These are phyloP conservation scores for Trididemnum nubilum DNA, from an alignment of 23 tunicate genomes.

Conservation along the genomic window DNA sequence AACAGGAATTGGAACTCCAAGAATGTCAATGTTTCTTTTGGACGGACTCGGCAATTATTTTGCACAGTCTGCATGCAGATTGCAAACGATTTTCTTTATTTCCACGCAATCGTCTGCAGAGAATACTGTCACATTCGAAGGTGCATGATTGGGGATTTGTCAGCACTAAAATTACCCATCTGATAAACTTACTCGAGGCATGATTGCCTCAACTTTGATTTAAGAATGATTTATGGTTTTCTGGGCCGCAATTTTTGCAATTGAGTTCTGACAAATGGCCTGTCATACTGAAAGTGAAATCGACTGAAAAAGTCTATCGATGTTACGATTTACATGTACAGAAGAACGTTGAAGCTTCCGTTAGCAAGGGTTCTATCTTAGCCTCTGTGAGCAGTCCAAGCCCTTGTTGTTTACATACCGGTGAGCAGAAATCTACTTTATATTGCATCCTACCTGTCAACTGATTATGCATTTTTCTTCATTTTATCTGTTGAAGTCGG, in stretches of 20 bases:
- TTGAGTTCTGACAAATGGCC: slow-evolving; percentile 13
- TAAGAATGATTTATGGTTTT: not conserved
- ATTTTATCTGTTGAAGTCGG: not conserved
- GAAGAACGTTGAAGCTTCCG: no score
- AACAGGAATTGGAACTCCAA: not conserved
- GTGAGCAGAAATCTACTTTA: no score
- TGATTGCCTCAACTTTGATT: not conserved
- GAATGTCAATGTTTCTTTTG: not conserved
- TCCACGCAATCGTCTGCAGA: slow-evolving; percentile 16
- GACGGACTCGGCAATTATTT: slow-evolving; percentile 6
- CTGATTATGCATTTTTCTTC: slow-evolving; percentile 3
- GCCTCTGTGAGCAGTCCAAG: no score
- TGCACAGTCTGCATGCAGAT: slow-evolving; percentile 24
- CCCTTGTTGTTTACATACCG: no score
- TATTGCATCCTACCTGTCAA: no score
- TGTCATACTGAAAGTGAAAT: no score
- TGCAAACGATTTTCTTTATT: slow-evolving; percentile 9
- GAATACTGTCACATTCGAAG: not conserved
- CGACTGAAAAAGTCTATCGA: no score
- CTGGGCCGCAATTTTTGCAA: not conserved
- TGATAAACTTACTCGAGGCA: not conserved
- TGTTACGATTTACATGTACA: no score
- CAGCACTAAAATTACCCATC: not conserved
- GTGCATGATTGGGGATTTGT: slow-evolving; percentile 9
- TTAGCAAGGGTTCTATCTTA: no score